These are phyloP conservation scores for Mylabris sibirica DNA, from an alignment of 2,888 invertebrate species.

Conservation along the genomic window DNA sequence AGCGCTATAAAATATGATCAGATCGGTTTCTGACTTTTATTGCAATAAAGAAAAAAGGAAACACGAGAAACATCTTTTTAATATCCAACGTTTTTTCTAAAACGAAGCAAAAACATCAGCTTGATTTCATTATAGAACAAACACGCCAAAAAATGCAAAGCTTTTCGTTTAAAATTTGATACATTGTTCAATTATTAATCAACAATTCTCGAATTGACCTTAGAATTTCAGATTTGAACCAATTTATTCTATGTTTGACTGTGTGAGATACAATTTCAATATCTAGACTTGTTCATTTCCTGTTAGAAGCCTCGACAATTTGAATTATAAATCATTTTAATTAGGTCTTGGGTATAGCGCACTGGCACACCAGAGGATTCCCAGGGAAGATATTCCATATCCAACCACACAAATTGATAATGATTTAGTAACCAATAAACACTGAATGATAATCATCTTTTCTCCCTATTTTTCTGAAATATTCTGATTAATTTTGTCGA, in stretches of 20 bases:
- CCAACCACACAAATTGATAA: neutral
- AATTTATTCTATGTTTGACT: neutral
- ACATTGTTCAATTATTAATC: neutral
- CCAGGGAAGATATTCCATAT: neutral
- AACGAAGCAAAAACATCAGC: too few species aligned
- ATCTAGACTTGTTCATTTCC: neutral
- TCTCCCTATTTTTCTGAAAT: neutral
- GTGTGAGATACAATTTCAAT: neutral
- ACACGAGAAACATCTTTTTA: neutral
- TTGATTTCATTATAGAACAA: too few species aligned
- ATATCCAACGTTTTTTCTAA: too few species aligned
- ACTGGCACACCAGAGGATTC: neutral
- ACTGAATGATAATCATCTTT: neutral
- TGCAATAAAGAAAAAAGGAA: neutral
- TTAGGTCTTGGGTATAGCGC: neutral
- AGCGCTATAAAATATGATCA: neutral
- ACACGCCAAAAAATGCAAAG: too few species aligned
- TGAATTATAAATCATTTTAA: slow-evolving; percentile 10
- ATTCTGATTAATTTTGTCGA: neutral
- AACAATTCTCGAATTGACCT: neutral
- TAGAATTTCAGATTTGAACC: neutral
- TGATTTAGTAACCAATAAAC: neutral
- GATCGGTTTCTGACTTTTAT: neutral
- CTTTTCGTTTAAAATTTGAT: too few species aligned
- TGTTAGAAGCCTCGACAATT: neutral